Conservation (phyloP, 2,113 vertebrate species). For the Dolichallabes microphthalmus region DNA sequence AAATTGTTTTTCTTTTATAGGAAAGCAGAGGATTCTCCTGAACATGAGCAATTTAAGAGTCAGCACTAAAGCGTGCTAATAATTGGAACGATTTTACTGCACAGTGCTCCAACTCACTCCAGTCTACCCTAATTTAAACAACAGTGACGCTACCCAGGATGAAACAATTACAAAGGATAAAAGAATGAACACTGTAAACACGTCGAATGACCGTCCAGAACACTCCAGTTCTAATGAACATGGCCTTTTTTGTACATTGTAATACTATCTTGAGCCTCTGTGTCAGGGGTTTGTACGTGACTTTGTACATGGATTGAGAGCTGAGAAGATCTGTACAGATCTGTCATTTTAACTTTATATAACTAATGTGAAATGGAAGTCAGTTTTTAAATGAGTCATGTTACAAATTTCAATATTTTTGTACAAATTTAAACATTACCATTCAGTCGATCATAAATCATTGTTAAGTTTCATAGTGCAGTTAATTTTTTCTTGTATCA, state of each 20-base stretch:
- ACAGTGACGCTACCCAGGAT: background rate
- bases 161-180: background rate
- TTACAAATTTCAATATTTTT: background rate
- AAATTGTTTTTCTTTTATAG: background rate
- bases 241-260: conserved; percentile 19
- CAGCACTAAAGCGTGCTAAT: background rate
- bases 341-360: background rate
- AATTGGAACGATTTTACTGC: background rate
- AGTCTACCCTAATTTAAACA: background rate
- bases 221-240: background rate
- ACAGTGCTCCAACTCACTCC: background rate
- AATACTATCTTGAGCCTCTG: background rate
- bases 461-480: background rate
- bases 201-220: background rate
- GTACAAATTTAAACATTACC: background rate
- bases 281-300: background rate
- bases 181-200: conserved; percentile 19
- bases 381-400: background rate
- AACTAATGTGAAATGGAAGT: conserved; percentile 17
- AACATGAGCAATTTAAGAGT: background rate
- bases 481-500: background rate
- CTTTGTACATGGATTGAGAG: background rate
- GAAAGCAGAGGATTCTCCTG: background rate
- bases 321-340: background rate
- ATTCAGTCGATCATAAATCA: background rate